These are phyloP conservation scores for Astyanax mexicanus DNA, from an alignment of 2,797 vertebrate species.

Conservation along the genomic window DNA sequence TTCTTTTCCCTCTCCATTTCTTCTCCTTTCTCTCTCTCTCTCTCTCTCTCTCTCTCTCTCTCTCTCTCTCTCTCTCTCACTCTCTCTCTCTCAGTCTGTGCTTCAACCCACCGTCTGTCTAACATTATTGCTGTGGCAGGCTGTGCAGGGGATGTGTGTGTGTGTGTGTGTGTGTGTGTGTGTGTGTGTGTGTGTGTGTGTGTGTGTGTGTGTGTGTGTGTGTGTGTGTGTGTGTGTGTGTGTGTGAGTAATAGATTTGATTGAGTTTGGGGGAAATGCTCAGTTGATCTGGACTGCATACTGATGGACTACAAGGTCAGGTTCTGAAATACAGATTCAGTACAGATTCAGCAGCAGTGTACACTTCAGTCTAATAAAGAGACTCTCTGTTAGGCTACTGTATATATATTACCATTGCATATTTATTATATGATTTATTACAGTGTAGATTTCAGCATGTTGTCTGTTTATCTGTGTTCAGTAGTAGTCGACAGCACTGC, in stretches of 20 bases:
- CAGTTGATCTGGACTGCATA: constrained; percentile 18
- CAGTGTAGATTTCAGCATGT: too few relatives aligned
- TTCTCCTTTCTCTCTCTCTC: neutral
- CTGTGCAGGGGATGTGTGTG: constrained; percentile 7
- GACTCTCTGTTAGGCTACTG: neutral
- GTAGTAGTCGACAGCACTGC: too few relatives aligned
- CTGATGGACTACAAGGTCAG: constrained; percentile 39
- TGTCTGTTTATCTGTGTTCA: too few relatives aligned
- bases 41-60: too few relatives aligned
- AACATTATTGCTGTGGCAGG: constrained; percentile 19
- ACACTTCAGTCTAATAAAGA: neutral
- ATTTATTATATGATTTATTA: too few relatives aligned
- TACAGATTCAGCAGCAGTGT: neutral
- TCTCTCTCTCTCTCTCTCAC: neutral
- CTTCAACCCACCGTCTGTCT: constrained; percentile 9
- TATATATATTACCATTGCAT: too few relatives aligned
- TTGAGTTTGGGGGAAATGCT: constrained; percentile 17
- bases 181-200: constrained; percentile 9
- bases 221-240: constrained; percentile 29
- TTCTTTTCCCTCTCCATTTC: neutral
- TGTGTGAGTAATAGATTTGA: constrained; percentile 7
- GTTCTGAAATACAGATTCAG: constrained; percentile 8
- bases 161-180: constrained; percentile 28
- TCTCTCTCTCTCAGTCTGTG: neutral
- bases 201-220: constrained; percentile 26